Evolutionary conservation across 92 coral and sea anemone species (phyloP), one percentile per base, ranked within the genome.

Genomic region (Palythoa heliodiscus): DNA sequence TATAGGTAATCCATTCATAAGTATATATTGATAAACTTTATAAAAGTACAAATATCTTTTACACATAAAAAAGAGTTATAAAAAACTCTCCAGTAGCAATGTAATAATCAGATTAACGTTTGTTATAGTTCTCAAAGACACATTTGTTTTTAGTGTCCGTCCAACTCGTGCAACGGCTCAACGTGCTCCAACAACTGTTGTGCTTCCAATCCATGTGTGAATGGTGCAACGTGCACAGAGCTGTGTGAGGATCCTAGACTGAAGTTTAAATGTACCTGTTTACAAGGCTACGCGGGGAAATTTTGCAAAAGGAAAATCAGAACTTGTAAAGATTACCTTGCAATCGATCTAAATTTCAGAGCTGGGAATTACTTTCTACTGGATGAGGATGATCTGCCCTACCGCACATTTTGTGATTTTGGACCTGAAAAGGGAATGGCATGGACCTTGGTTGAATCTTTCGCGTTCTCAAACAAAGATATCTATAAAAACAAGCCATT

Each of bases 391-490:
- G 57, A 79, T 50, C 17, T 11, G 25, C 22, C 19, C 1, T 52
- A 69, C 14, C 35, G 66, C 40, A 77, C 82, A 29, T 79, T 63
- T 52, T 87, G 89, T 79, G 89, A 87, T 60, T 78, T 87, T 23
- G 48, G 54, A 7, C 69, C 85, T 0, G 89, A 87, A 38, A 77
- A 84, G 24, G 86, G 86, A 3, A 77, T 47, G n/a, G 89, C 86
- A 38, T 87, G 86, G 86, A 87, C 86, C 23, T 73, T 87, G 15
- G 52, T 87, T 19, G 85, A 87, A 58, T 63, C 84, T 48, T 71
- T 70, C 73, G 61, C 90, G 10, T 78, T 87, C 12, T 76, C 82
- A 5, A 61, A 19, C 9, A 74, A 38, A 3, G 61, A 48, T 25
- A 74, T 66, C 19, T 82, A 54, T 35, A 48, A 70, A 54, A 23